These are phyloP conservation scores for Cataglyphis altisquamis DNA, from an alignment of 2,888 invertebrate species.

Conservation along the genomic window DNA sequence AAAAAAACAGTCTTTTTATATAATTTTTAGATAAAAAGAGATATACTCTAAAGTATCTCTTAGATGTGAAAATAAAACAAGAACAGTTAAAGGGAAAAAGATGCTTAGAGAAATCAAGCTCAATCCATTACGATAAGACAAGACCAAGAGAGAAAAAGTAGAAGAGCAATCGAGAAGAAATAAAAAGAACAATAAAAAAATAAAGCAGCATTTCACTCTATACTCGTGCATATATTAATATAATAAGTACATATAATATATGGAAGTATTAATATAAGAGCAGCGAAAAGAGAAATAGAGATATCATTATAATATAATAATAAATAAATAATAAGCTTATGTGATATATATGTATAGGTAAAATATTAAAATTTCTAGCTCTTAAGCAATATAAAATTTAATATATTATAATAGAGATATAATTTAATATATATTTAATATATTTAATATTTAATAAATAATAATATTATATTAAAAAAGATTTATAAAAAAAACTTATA, in stretches of 20 bases:
- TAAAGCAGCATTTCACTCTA: not conserved
- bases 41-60: not conserved
- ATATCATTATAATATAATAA: not conserved
- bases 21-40: not conserved
- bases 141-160: not conserved
- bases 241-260: not conserved
- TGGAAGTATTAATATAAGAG: not conserved
- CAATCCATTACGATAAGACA: not conserved
- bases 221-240: not conserved
- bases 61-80: not conserved
- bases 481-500: not conserved
- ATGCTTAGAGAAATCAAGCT: not conserved
- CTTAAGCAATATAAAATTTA: not conserved
- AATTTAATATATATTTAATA: not conserved
- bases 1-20: not conserved
- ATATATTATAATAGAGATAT: not conserved
- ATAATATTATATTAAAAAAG: not conserved
- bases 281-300: not conserved
- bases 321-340: not conserved
- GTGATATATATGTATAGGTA: not conserved
- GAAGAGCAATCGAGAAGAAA: not conserved
- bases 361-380: too few species aligned
- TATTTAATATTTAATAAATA: not conserved
- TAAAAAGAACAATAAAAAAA: not conserved
- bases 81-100: not conserved